phyloP scores from a whole-genome alignment of 2,888 invertebrate species.

The Lissocephala sabroskyi region DNA sequence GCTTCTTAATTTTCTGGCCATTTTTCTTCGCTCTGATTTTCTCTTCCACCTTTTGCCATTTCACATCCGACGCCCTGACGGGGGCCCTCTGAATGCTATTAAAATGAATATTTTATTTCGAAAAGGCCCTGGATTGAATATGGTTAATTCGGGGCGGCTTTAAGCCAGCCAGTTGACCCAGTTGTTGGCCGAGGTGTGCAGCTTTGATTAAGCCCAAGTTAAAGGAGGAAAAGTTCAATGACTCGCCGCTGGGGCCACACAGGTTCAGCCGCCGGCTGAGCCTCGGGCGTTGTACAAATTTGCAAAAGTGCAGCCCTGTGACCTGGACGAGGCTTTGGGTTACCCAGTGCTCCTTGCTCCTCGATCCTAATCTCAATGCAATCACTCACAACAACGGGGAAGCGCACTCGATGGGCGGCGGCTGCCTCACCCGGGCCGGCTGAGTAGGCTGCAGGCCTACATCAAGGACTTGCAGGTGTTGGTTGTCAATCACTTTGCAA shows the following conservation, averaged over 20 bases:
- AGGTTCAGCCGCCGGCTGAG: conserved; percentile 1
- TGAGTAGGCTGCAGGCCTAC: conserved; percentile 2
- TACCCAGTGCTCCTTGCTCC: conserved; percentile 15
- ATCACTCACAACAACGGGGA: conserved; percentile 47
- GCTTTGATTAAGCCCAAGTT: conserved; percentile 16
- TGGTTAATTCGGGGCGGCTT: too few relatives aligned
- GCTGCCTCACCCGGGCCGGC: conserved; percentile 10
- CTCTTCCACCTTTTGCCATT: conserved; percentile 2
- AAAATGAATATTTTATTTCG: conserved; percentile 59
- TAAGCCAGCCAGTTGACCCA: conserved; percentile 60
- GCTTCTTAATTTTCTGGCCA: conserved; percentile 6
- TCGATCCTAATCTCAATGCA: conserved; percentile 57
- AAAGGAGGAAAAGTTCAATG: conserved; percentile 18
- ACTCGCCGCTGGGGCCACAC: background rate
- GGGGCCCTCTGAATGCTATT: conserved; percentile 19
- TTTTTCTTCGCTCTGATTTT: background rate
- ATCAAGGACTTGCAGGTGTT: background rate
- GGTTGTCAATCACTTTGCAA: conserved; percentile 63
- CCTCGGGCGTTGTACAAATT: conserved; percentile 23
- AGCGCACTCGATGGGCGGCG: too few relatives aligned
- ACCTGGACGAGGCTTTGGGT: conserved; percentile 43
- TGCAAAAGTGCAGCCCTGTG: conserved; percentile 52
- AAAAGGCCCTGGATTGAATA: conserved; percentile 1
- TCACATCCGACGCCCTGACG: background rate
- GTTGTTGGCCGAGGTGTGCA: conserved; percentile 29